Percentiles rank a stretch among this genome's conserved stretches.
Evolutionary conservation across 2,113 vertebrate species (phyloP).

Genomic region (Perognathus longimembris): DNA sequence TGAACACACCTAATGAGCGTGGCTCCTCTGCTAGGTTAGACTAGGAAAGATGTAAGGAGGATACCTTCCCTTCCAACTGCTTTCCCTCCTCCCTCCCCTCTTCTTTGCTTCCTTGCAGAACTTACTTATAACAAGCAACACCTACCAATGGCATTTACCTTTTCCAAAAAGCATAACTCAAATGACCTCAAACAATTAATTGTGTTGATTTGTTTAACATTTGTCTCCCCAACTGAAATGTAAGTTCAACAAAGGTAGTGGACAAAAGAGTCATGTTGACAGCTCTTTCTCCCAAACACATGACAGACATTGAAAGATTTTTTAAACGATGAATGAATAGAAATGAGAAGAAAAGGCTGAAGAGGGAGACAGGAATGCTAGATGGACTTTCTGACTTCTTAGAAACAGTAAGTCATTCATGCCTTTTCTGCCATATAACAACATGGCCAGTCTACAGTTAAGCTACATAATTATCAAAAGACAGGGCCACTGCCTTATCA

Average conservation of each 20-base stretch:
- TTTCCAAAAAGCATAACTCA: neutral
- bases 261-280: accelerated
- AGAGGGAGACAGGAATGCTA: neutral
- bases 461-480: neutral
- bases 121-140: neutral
- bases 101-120: neutral
- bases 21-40: neutral
- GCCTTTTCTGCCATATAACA: neutral
- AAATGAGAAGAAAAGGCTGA: neutral
- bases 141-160: neutral
- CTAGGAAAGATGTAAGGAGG: neutral
- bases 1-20: neutral
- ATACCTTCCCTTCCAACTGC: neutral
- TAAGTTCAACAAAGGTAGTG: neutral
- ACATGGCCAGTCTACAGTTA: neutral
- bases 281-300: neutral
- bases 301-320: neutral
- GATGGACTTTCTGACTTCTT: neutral
- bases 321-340: neutral
- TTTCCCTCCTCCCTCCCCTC: too few species aligned
- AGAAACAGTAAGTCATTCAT: neutral
- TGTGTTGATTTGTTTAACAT: neutral
- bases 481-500: neutral
- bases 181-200: neutral
- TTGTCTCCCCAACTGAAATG: neutral